Base-by-base conservation (phyloP, 1,140 invertebrate species). In the Monomorium pharaonis region DNA sequence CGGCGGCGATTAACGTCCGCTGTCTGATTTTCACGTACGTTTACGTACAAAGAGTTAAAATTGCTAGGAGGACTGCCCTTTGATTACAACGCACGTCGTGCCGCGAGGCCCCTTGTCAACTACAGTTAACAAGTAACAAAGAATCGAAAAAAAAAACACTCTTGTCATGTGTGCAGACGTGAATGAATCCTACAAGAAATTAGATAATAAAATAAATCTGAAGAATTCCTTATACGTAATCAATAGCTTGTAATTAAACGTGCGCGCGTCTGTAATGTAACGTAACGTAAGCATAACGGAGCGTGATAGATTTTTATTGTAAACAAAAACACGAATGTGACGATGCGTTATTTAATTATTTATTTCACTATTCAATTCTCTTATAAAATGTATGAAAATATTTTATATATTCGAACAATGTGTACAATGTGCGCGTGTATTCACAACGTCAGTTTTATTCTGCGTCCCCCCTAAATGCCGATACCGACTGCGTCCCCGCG, bases 31-130 rank as follows among this genome's bases (percentile, higher is more conserved):
- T 84, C 74, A 58, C 37, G 58, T 56, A 76, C 67, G 67, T 90
- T 90, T 87, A 85, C 72, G 65, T 77, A 84, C 88, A 89, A 80
- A 90, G 69, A 80, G 85, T 75, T 89, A 81, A 90, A 89, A 89
- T 86, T 84, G 65, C 87, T 78, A 16, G 88, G 70, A 86, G 87
- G 76, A 49, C 56, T 33, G 76, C 30, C 58, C 37, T 42, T 88
- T 89, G 76, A 89, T 89, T 89, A 86, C 87, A 63, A 65, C 44
- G 69, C 37, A 16, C 49, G n/a, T 51, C 86, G 16, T 74, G 47
- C 63, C 37, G 47, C 47, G 56, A 54, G 54, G 49, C 56, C 58
- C 49, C 21, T 51, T 33, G 67, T 60, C 42, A 21, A 58, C 49
- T 65, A 63, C 33, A 21, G 14, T n/a, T 24, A 24, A 21, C 49